Conservation (phyloP, 2,797 vertebrate species). For the Poecilia gillii region DNA sequence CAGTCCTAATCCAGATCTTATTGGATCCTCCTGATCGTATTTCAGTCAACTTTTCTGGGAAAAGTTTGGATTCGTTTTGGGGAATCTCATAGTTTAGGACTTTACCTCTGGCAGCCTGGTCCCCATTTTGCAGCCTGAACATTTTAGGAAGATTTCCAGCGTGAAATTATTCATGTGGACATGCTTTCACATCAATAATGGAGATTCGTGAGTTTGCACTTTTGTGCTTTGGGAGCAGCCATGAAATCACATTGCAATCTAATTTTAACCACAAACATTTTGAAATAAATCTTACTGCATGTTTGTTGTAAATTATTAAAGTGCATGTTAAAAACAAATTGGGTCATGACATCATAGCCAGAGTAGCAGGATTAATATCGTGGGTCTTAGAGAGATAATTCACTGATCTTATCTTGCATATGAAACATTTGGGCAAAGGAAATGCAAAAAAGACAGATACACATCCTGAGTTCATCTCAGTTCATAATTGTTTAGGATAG, state of each 20-base stretch:
- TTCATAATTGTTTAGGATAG: no score
- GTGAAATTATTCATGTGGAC: constrained; percentile 18
- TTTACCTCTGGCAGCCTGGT: constrained; percentile 6
- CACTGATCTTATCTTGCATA: not conserved
- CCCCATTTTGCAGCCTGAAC: not conserved
- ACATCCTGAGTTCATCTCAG: not conserved
- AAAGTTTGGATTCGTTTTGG: not conserved
- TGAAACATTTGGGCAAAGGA: not conserved
- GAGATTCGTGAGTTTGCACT: constrained; percentile 5
- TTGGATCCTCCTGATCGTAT: constrained; percentile 20
- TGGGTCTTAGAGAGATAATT: not conserved
- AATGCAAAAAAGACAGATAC: not conserved
- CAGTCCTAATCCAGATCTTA: constrained; percentile 73
- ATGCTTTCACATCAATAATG: constrained; percentile 9
- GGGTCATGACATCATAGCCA: not conserved
- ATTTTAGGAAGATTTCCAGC: constrained; percentile 5
- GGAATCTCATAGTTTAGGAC: not conserved
- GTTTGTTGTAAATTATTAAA: not conserved
- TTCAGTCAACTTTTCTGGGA: constrained; percentile 3
- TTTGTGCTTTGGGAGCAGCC: constrained; percentile 1
- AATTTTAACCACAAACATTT: not conserved
- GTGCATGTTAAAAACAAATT: not conserved
- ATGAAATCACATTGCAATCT: not conserved
- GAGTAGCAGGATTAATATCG: not conserved
- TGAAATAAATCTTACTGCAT: not conserved